These are phyloP conservation scores for Leptopilina myrica DNA, from an alignment of 2,888 invertebrate genomes.

Conservation along the genomic window DNA sequence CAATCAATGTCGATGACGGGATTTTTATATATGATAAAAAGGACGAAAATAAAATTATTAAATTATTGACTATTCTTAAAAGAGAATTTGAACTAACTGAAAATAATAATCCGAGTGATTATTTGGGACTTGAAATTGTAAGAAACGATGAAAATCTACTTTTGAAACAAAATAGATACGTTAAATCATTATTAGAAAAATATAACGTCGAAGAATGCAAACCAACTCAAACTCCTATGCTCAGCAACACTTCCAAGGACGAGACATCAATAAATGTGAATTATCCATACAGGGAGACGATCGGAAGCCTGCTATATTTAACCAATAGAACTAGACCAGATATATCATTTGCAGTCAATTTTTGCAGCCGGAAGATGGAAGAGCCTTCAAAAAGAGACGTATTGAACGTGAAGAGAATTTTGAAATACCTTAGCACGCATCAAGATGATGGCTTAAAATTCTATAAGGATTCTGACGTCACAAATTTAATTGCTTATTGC, in stretches of 20 bases:
- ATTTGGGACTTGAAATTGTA: slow-evolving; percentile 44
- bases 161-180: slow-evolving; percentile 35
- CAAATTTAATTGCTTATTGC: background rate
- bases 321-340: too few relatives aligned
- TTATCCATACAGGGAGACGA: too few relatives aligned
- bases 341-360: too few relatives aligned
- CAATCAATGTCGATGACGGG: slow-evolving; percentile 51
- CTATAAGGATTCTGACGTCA: background rate
- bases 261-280: background rate
- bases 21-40: slow-evolving; percentile 41
- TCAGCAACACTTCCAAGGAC: background rate
- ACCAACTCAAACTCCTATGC: slow-evolving; percentile 2
- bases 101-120: slow-evolving; percentile 41
- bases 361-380: background rate
- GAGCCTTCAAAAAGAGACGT: background rate
- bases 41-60: slow-evolving; percentile 41
- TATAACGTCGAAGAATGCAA: background rate
- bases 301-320: too few relatives aligned
- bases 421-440: background rate
- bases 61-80: slow-evolving; percentile 42
- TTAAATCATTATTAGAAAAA: background rate
- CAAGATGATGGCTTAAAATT: background rate
- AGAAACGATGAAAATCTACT: slow-evolving; percentile 36
- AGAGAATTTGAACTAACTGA: slow-evolving; percentile 33
- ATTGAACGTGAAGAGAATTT: background rate